Evolutionary conservation across 2,113 vertebrate genomes (phyloP), one percentile per base, ranked within the genome.

Genomic region (Cynocephalus volans): DNA sequence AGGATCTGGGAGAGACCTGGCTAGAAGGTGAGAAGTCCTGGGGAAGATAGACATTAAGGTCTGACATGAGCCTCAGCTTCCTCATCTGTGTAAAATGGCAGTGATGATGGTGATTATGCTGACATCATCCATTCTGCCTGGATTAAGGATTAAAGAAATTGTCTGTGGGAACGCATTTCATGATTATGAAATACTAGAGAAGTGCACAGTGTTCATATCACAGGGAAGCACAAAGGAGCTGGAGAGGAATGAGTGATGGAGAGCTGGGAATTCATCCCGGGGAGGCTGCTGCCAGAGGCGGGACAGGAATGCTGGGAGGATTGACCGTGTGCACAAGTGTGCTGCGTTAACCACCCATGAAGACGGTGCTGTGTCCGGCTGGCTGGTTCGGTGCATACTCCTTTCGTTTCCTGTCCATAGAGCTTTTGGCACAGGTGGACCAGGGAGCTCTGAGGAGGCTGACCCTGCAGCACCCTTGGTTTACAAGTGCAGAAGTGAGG

Each of bases 221-320:
- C 6, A 12, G 45, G 76, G 33, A 12, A 69, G 24, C 23, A 31
- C 24, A n/a, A 24, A 58, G 26, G 45, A 93, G 12, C 64, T 75
- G 76, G 36, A 26, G 81, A 84, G 36, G 18, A 45, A 58, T 18
- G 31, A 76, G 21, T 48, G 13, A 6, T 56, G 41, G 58, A 62
- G 73, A 64, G 72, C n/a, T n/a, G 28, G 65, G 60, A 75, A 23
- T 41, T 50, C 73, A 41, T 8, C 33, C 1, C 4, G 0, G 15
- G 60, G 54, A 41, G 23, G 76, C 54, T 62, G 70, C 64, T 73
- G n/a, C 12, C 28, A 0, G 0, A 8, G 8, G 36, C 14, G 7
- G 17, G 58, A 21, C 48, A 64, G 26, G 56, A 65, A 5, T 41
- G 19, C 18, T 56, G 48, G 54, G 56, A 65, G 67, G 33, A 24